Evolutionary conservation across 1,140 invertebrate genomes (phyloP), one percentile per base, ranked within the genome.

Genomic region (Portunus trituberculatus): DNA sequence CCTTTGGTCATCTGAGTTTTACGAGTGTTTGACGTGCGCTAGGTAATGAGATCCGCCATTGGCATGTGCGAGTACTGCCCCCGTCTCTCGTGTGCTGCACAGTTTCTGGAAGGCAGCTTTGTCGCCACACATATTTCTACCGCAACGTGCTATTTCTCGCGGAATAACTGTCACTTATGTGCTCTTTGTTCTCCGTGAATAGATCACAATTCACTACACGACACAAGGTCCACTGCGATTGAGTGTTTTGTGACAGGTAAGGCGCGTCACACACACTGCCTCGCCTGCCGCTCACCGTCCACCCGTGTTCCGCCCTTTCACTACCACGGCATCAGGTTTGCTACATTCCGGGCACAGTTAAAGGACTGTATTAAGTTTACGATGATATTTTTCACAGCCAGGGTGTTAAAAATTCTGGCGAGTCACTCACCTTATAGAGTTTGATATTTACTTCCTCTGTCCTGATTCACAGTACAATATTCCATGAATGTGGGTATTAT

Each of bases 51-150:
- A 76, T 76, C 67, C 67, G 4, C 10, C 67, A 0, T 76, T 76
- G n/a, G 20, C 67, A n/a, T 76, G 20, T 76, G n/a, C 25, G 20
- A 39, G 39, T 39, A 39, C 39, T 39, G 39, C 39, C 39, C 20
- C 20, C 67, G 8, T 0, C 12, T 20, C 67, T 25, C 67, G 20
- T n/a, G 67, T 25, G n/a, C 6, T 7, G n/a, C 25, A n/a, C 67
- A 76, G 20, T n/a, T n/a, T 76, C 67, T n/a, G 67, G 67, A n/a
- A 76, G 67, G 67, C 67, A 76, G 67, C 67, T 76, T 76, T 76
- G 67, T 76, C 67, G n/a, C 67, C n/a, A 7, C 20, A 2, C 16
- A n/a, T n/a, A 20, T 14, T 12, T 12, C 12, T 10, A 20, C 16
- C 52, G 52, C 52, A n/a, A 20, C 67, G 67, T 76, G 67, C n/a